Base-by-base conservation (phyloP, 37 sponge, comb jelly and placozoan species). In the Cliona cf. orientalis region DNA sequence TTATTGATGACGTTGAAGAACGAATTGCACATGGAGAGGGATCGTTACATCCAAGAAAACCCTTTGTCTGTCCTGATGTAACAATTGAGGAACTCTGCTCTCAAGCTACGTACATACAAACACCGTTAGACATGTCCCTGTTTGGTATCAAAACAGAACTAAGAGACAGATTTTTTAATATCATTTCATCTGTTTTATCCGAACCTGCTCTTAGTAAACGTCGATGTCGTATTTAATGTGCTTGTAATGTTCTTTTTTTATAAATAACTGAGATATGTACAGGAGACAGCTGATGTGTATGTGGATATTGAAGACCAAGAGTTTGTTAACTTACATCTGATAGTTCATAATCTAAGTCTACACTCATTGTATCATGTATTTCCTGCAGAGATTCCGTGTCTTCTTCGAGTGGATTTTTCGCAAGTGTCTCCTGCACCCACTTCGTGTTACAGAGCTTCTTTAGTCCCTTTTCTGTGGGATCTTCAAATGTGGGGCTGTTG, bases 11-110 rank as follows among this genome's bases (percentile, higher is more conserved):
- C 11, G 9, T 23, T 67, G 41, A 67, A 67, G 22, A 7, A 6
- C 3, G 22, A 14, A 23, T 37, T 67, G 38, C 7, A 23, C 11
- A 12, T 12, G 7, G 75, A 26, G 12, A 46, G 46, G 12, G 60
- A 74, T 58, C 17, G 11, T 23, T 29, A 29, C 19, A 58, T 74
- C 35, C 33, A 74, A 3, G n/a, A 57, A 2, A 32, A 28, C 33
- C 56, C 49, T 74, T 74, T 57, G 60, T 74, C 5, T 74, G 75
- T 57, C 75, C 75, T 22, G 38, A 26, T 3, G 19, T 14, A 37
- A 42, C 37, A 3, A 74, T 67, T 22, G 11, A 11, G 3, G 49
- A 11, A 21, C 29, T 49, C 3, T 44, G 55, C 26, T 17, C 49
- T 4, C 5, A 12, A 45, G 55, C 32, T 46, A 49, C 12, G 12